phyloP scores from a whole-genome alignment of 2,797 vertebrate species.

The Argyrosomus regius region DNA sequence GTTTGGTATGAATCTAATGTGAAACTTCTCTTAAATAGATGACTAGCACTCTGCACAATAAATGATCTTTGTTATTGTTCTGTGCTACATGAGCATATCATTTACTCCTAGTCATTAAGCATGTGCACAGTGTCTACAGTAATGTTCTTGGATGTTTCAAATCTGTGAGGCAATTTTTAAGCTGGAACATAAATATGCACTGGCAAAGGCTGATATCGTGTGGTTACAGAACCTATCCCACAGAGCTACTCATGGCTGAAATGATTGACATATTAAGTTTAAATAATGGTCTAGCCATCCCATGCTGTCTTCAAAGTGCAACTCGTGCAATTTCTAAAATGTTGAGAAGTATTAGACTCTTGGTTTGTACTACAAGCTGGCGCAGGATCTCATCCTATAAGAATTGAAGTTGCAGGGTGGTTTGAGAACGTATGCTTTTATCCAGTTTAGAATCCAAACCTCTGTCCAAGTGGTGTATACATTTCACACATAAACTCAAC shows the following conservation, averaged over 20 bases:
- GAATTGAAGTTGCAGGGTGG: constrained; percentile 17
- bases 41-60: constrained; percentile 15
- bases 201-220: constrained; percentile 80
- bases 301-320: constrained; percentile 75
- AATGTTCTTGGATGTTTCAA: constrained; percentile 50
- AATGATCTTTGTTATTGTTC: constrained; percentile 34
- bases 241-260: constrained; percentile 75
- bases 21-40: constrained; percentile 21
- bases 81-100: constrained; percentile 28
- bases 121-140: constrained; percentile 25
- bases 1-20: constrained; percentile 14
- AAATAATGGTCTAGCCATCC: constrained; percentile 78
- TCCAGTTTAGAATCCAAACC: constrained; percentile 4
- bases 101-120: constrained; percentile 9
- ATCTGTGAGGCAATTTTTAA: constrained; percentile 61
- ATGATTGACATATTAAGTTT: constrained; percentile 86
- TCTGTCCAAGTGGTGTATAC: background rate
- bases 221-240: constrained; percentile 73
- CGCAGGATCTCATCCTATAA: constrained; percentile 21
- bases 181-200: constrained; percentile 76
- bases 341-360: constrained; percentile 65
- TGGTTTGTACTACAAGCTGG: constrained; percentile 25
- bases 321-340: constrained; percentile 80
- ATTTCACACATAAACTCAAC: constrained; percentile 21
- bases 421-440: constrained; percentile 25